phyloP scores from a whole-genome alignment of 1,140 invertebrate species.

The Diorhabda carinulata region DNA sequence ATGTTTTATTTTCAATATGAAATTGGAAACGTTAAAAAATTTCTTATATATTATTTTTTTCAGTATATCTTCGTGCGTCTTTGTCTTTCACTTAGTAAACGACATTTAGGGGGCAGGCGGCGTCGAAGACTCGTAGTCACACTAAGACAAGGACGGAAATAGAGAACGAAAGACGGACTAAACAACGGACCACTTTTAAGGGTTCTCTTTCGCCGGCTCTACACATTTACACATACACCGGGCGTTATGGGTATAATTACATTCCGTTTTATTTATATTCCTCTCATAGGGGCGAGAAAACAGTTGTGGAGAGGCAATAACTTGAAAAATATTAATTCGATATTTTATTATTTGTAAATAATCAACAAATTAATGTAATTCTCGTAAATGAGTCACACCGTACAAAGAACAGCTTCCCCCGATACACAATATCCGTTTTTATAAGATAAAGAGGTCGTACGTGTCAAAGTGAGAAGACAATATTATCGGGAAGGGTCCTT shows the following conservation, averaged over 20 bases:
- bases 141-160: background rate
- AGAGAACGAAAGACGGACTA: background rate
- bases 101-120: background rate
- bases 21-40: no score
- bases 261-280: background rate
- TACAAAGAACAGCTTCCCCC: background rate
- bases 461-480: background rate
- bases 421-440: background rate
- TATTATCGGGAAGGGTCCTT: background rate
- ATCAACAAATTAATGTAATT: no score
- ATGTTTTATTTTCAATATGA: no score
- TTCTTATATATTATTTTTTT: background rate
- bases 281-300: background rate
- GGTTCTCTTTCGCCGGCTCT: background rate
- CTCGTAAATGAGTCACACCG: background rate
- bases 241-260: background rate
- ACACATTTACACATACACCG: background rate
- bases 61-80: background rate
- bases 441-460: background rate
- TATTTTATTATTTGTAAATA: no score
- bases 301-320: no score
- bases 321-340: no score
- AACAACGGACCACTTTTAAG: background rate
- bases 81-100: background rate
- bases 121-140: background rate